These are phyloP conservation scores for Caenorhabditis becei DNA, from an alignment of 2,888 invertebrate genomes.

Conservation along the genomic window DNA sequence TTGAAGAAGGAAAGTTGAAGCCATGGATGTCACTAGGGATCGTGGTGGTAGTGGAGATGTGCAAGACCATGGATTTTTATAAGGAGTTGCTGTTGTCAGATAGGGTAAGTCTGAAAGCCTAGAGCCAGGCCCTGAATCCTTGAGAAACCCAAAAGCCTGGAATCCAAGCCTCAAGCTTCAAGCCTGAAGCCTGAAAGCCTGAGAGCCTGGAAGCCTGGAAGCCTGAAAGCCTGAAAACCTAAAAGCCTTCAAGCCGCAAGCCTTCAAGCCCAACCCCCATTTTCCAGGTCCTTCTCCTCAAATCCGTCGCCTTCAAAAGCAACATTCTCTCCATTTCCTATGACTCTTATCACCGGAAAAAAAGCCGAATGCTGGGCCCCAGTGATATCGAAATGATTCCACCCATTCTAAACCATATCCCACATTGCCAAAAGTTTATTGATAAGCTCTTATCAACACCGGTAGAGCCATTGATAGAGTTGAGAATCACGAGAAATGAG, in stretches of 20 bases:
- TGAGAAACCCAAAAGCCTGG: too few species aligned
- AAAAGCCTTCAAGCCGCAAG: too few species aligned
- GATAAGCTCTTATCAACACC: conserved; percentile 6
- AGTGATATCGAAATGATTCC: conserved; percentile 30
- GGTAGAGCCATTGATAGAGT: conserved; percentile 16
- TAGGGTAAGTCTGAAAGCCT: not conserved
- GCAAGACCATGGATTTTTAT: conserved; percentile 1
- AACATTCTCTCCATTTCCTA: not conserved
- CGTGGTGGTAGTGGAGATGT: not conserved
- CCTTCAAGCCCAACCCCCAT: too few species aligned
- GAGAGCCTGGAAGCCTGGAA: too few species aligned
- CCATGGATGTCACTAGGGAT: not conserved
- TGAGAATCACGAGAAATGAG: conserved; percentile 18
- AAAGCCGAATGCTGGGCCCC: conserved; percentile 6
- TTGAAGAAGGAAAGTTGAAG: not conserved
- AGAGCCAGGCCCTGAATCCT: not conserved
- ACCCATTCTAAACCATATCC: not conserved
- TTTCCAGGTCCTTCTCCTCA: not conserved
- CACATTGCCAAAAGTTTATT: conserved; percentile 5
- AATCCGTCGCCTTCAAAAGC: conserved; percentile 4
- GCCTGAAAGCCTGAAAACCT: too few species aligned
- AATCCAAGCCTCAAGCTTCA: too few species aligned
- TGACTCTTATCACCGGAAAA: conserved; percentile 7
- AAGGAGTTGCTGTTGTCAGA: not conserved
- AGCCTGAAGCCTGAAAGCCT: too few species aligned